phyloP scores from a whole-genome alignment of 2,113 vertebrate genomes.

The Solea solea region DNA sequence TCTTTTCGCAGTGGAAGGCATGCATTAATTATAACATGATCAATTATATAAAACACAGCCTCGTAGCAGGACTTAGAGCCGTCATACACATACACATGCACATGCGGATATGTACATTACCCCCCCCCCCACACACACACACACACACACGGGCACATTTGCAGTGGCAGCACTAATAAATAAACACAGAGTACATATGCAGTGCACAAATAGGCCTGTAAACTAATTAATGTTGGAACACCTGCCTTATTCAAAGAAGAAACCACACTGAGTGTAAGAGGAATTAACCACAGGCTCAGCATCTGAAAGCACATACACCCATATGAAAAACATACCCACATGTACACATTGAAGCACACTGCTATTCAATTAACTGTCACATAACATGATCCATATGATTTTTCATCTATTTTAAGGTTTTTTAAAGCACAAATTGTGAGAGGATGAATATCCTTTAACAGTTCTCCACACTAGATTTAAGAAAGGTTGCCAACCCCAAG shows the following conservation, averaged over 20 bases:
- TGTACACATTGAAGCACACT: no score
- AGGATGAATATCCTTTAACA: no score
- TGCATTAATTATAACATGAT: slow-evolving; percentile 12
- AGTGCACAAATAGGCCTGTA: slow-evolving; percentile 26
- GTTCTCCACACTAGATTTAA: no score
- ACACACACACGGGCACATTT: background rate
- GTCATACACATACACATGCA: slow-evolving; percentile 1
- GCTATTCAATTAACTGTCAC: no score
- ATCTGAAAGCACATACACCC: slow-evolving; percentile 2
- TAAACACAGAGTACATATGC: background rate
- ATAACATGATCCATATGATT: no score
- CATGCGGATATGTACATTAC: background rate
- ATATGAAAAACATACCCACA: no score
- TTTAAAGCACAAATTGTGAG: no score
- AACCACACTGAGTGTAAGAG: background rate
- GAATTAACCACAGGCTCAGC: background rate
- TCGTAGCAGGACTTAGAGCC: slow-evolving; percentile 1
- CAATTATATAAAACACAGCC: slow-evolving; percentile 17
- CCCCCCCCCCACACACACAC: background rate
- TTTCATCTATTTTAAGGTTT: no score
- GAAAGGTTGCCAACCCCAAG: no score
- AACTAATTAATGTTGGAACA: slow-evolving; percentile 31
- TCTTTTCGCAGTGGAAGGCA: slow-evolving; percentile 4
- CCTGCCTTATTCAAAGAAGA: slow-evolving; percentile 13
- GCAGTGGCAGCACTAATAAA: background rate